phyloP scores from a whole-genome alignment of 2,888 invertebrate genomes.

The Pyrochroa serraticornis region DNA sequence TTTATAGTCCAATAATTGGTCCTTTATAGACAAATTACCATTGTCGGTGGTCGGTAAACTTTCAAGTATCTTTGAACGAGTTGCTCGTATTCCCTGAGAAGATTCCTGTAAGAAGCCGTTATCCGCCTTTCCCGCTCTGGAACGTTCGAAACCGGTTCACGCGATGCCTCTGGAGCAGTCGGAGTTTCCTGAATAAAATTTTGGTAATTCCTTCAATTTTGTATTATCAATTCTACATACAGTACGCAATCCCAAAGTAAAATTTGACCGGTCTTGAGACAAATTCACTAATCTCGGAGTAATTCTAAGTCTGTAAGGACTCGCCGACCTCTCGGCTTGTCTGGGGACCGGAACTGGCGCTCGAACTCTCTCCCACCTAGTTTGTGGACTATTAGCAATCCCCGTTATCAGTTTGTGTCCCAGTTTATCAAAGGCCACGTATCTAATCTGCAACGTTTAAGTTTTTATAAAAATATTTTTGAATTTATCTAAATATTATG shows the following conservation, averaged over 20 bases:
- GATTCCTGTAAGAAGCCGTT: slow-evolving; percentile 58
- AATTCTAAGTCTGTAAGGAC: slow-evolving; percentile 51
- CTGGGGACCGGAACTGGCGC: slow-evolving; percentile 52
- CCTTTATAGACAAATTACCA: slow-evolving; percentile 47
- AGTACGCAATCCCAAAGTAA: slow-evolving; percentile 3
- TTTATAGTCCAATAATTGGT: background rate
- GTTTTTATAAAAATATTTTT: background rate
- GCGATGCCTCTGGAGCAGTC: slow-evolving; percentile 21
- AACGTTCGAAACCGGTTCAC: slow-evolving; percentile 50
- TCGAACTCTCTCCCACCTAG: slow-evolving; percentile 61
- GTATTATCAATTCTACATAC: background rate
- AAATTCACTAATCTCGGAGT: slow-evolving; percentile 46
- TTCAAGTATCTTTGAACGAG: slow-evolving; percentile 61
- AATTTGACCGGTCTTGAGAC: slow-evolving; percentile 2
- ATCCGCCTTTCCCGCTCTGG: slow-evolving; percentile 60
- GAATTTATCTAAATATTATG: slow-evolving; percentile 1
- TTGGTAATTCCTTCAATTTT: too few relatives aligned
- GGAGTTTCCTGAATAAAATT: slow-evolving; percentile 10
- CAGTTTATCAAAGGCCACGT: slow-evolving; percentile 81
- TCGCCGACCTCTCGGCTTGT: slow-evolving; percentile 47
- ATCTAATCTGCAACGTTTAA: slow-evolving; percentile 62
- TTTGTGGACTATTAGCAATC: slow-evolving; percentile 69
- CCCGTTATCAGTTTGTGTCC: slow-evolving; percentile 85
- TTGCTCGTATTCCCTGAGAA: slow-evolving; percentile 61
- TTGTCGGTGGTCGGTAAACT: slow-evolving; percentile 57